Conservation (phyloP, 2,797 vertebrate species). For the Hafferia zeledoni region DNA sequence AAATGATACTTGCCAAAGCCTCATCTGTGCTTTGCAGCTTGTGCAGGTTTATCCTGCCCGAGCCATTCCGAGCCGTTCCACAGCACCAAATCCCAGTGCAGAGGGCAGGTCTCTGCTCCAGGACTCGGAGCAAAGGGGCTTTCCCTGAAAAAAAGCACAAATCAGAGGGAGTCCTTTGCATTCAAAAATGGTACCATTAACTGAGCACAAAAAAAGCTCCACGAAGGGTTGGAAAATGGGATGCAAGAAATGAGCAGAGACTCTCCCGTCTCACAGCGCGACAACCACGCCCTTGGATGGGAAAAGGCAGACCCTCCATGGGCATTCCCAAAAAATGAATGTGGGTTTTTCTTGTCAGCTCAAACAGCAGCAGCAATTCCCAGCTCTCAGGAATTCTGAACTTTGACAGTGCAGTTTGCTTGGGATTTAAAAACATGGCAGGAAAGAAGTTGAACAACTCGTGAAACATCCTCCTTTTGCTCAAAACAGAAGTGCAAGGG, state of each 20-base stretch:
- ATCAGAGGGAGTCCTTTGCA: neutral
- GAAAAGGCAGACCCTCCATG: neutral
- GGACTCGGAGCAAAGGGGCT: neutral
- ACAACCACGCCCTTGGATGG: neutral
- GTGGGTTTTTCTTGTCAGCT: neutral
- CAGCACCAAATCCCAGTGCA: neutral
- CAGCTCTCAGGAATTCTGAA: neutral
- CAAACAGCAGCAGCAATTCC: neutral
- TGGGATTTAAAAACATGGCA: neutral
- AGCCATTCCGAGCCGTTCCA: neutral
- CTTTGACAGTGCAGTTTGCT: neutral
- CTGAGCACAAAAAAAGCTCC: neutral
- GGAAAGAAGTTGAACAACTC: neutral
- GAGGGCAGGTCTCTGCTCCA: neutral
- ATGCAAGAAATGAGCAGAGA: neutral
- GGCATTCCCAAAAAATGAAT: neutral
- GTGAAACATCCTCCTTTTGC: neutral
- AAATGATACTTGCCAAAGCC: conserved; percentile 48
- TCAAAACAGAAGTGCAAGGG: neutral
- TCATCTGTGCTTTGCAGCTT: neutral
- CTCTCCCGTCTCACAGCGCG: neutral
- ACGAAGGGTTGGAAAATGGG: neutral
- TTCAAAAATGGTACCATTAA: neutral
- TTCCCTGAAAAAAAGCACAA: neutral
- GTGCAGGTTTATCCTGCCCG: neutral